Percentiles rank a stretch among this genome's conserved stretches.
phyloP scores from a whole-genome alignment of 2,113 vertebrate species.

The Anolis carolinensis region DNA sequence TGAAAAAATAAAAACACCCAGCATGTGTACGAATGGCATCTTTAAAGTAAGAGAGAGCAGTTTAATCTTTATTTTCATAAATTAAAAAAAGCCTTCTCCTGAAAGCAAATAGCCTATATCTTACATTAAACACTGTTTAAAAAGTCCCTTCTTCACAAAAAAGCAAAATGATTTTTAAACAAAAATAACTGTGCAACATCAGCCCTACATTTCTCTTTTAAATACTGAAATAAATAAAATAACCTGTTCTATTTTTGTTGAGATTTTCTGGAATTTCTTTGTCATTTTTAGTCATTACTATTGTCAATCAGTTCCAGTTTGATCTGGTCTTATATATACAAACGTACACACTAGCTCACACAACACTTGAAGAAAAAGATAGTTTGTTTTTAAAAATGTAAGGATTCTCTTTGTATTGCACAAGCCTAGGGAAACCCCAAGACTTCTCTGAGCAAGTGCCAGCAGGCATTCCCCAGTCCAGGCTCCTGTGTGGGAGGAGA shows the following conservation, averaged over 20 bases:
- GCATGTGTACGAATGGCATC: conserved; percentile 77
- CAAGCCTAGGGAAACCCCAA: conserved; percentile 73
- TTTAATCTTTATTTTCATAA: conserved; percentile 82
- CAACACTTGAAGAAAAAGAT: conserved; percentile 66
- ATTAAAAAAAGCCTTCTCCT: conserved; percentile 71
- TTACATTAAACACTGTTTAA: conserved; percentile 77
- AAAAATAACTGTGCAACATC: conserved; percentile 79
- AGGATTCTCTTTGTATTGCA: conserved; percentile 77
- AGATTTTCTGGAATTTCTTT: conserved; percentile 51
- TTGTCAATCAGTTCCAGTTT: conserved; percentile 73
- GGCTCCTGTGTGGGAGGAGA: conserved; percentile 66
- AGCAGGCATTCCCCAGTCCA: conserved; percentile 65
- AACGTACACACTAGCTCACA: conserved; percentile 32
- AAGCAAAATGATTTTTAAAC: conserved; percentile 78
- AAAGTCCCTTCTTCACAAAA: conserved; percentile 76
- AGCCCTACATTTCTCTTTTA: conserved; percentile 77
- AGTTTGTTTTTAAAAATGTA: conserved; percentile 61
- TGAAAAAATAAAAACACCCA: conserved; percentile 78
- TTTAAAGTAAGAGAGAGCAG: conserved; percentile 79
- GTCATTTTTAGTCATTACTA: conserved; percentile 74
- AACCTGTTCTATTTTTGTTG: conserved; percentile 69
- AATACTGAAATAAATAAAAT: conserved; percentile 85
- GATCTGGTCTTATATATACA: conserved; percentile 70
- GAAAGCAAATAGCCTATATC: conserved; percentile 81
- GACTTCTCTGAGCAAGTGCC: conserved; percentile 68